Conservation (phyloP, 2,113 vertebrate genomes). For the Sceloporus tristichus region DNA sequence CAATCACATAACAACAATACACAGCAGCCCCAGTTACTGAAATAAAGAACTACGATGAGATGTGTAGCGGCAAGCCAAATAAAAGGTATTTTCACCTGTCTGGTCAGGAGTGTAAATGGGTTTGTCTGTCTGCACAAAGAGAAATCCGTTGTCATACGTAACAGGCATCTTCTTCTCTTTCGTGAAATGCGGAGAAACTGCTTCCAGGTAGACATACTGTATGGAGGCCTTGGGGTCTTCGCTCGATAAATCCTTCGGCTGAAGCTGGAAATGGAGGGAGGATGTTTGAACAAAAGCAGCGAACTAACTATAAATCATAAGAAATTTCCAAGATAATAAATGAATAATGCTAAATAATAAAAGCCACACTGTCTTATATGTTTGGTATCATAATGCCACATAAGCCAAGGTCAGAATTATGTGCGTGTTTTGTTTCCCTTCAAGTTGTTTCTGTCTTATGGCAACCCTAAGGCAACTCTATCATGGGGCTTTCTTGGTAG, state of each 20-base stretch:
- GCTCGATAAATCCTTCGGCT: constrained; percentile 74
- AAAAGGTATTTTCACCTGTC: constrained; percentile 77
- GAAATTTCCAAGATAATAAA: too few relatives aligned
- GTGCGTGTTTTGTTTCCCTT: too few relatives aligned
- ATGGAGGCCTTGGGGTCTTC: constrained; percentile 24
- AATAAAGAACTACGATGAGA: background rate
- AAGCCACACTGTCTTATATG: too few relatives aligned
- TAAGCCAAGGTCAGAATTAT: background rate
- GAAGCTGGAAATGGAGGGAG: constrained; percentile 73
- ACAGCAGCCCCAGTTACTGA: too few relatives aligned
- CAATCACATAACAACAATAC: background rate
- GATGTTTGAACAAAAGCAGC: constrained; percentile 9
- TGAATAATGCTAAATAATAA: too few relatives aligned
- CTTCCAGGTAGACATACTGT: constrained; percentile 82
- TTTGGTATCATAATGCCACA: too few relatives aligned
- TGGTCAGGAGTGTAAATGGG: constrained; percentile 92
- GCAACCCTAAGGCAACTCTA: too few relatives aligned
- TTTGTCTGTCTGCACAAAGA: constrained; percentile 94
- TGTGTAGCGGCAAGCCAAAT: constrained; percentile 12
- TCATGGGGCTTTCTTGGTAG: too few relatives aligned
- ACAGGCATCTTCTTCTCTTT: constrained; percentile 78
- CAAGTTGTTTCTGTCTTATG: too few relatives aligned
- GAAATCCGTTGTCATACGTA: constrained; percentile 87
- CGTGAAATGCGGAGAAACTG: constrained; percentile 82
- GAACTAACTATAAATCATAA: too few relatives aligned